Percentiles rank a stretch among this genome's conserved stretches.
Conservation (phyloP, 2,888 invertebrate species). For the Sylvicola cinctus region DNA sequence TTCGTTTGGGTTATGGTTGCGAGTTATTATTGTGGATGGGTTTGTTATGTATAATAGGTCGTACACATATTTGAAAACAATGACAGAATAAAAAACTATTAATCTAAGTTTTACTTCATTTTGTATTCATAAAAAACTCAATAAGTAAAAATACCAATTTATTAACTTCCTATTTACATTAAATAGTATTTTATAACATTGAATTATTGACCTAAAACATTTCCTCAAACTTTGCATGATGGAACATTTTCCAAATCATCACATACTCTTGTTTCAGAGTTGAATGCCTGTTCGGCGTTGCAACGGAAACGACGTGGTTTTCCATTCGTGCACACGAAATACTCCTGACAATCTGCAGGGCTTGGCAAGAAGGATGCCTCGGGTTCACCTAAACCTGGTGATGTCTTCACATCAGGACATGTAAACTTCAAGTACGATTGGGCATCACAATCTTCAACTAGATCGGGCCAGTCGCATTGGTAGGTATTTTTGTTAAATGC, state of each 20-base stretch:
- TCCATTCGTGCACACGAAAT: slow-evolving; percentile 54
- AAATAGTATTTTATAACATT: no score
- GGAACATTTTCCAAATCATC: slow-evolving; percentile 60
- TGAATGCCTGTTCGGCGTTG: slow-evolving; percentile 57
- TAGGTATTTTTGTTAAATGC: slow-evolving; percentile 53
- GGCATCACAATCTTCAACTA: slow-evolving; percentile 57
- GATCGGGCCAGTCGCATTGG: slow-evolving; percentile 76
- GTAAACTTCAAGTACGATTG: slow-evolving; percentile 59
- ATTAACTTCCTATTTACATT: no score
- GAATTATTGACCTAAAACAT: no score
- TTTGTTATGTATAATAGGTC: no score
- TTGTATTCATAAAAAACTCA: no score
- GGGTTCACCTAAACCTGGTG: slow-evolving; percentile 17
- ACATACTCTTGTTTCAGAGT: slow-evolving; percentile 47
- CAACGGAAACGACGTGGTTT: slow-evolving; percentile 57
- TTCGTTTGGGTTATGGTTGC: no score
- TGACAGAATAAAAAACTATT: no score
- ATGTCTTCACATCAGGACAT: slow-evolving; percentile 41
- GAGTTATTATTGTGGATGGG: no score
- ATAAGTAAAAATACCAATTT: no score
- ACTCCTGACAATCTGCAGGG: slow-evolving; percentile 53
- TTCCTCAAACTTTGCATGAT: no score
- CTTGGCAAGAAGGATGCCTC: slow-evolving; percentile 4
- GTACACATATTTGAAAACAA: no score
- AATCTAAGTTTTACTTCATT: no score